phyloP scores from a whole-genome alignment of 2,113 vertebrate species.

The Callopanchax toddi region DNA sequence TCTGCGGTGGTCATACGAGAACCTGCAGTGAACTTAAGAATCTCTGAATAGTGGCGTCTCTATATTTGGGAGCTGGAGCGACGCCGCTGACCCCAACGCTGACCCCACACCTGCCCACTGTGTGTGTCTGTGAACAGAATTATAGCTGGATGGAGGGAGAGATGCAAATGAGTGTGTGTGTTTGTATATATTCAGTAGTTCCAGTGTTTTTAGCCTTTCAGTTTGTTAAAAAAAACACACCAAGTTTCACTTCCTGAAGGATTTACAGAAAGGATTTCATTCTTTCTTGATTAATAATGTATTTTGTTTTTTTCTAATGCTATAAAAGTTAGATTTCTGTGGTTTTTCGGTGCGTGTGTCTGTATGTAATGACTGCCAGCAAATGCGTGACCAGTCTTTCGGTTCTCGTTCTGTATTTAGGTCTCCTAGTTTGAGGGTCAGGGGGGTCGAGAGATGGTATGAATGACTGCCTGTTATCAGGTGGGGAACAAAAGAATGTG shows the following conservation, averaged over 20 bases:
- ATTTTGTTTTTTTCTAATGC: background rate
- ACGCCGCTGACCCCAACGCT: conserved; percentile 63
- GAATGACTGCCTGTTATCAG: conserved; percentile 70
- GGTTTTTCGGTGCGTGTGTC: conserved; percentile 5
- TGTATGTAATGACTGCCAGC: conserved; percentile 20
- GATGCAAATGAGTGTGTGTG: conserved; percentile 15
- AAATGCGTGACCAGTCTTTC: conserved; percentile 47
- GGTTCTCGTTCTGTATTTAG: conserved; percentile 66
- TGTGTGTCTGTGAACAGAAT: background rate
- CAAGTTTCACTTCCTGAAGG: no score
- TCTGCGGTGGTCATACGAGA: conserved; percentile 63
- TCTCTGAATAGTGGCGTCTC: conserved; percentile 65
- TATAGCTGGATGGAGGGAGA: background rate
- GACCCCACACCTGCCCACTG: conserved; percentile 75
- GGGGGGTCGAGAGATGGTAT: conserved; percentile 50
- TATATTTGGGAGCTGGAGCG: conserved; percentile 79
- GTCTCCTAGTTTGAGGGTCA: conserved; percentile 61
- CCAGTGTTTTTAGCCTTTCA: no score
- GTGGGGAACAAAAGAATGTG: conserved; percentile 58
- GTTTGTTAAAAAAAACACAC: no score
- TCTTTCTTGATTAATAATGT: background rate
- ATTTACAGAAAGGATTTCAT: background rate
- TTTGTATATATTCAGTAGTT: no score
- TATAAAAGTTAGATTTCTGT: background rate
- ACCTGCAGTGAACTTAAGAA: conserved; percentile 47